Percentiles rank a stretch among this genome's conserved stretches.
These are phyloP conservation scores for Tetrao urogallus DNA, from an alignment of 2,113 vertebrate species.

Conservation along the genomic window DNA sequence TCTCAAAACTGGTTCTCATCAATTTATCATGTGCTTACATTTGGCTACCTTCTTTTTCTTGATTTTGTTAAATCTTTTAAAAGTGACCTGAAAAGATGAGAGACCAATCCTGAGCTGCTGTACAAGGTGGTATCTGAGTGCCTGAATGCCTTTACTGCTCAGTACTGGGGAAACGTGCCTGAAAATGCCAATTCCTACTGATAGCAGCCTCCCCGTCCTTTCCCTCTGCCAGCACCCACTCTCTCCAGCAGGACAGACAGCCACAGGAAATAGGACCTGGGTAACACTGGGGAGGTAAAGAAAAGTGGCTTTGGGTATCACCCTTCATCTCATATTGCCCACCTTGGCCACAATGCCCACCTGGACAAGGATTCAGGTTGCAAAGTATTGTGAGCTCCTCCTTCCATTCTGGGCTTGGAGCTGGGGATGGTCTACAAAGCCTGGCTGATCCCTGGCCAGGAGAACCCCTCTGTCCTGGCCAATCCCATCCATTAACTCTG, in stretches of 20 bases:
- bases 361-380: accelerated
- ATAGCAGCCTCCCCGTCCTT: not conserved
- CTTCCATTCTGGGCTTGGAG: not conserved
- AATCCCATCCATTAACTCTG: not conserved
- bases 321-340: not conserved
- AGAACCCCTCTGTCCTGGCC: not conserved
- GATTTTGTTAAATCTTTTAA: slow-evolving; percentile 37
- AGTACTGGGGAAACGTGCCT: not conserved
- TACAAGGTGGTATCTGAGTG: not conserved
- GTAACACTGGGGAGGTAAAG: not conserved
- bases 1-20: slow-evolving; percentile 61
- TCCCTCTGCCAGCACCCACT: not conserved
- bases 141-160: not conserved
- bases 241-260: not conserved
- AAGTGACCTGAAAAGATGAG: slow-evolving; percentile 21
- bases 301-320: not conserved
- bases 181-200: not conserved
- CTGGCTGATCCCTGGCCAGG: not conserved
- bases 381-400: not conserved
- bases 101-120: not conserved
- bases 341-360: not conserved
- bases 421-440: not conserved
- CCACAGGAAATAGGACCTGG: not conserved
- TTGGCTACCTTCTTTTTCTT: slow-evolving; percentile 37
- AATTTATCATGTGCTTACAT: slow-evolving; percentile 69